Base-by-base conservation (phyloP, 2,888 invertebrate species). In the Ochropacha duplaris region DNA sequence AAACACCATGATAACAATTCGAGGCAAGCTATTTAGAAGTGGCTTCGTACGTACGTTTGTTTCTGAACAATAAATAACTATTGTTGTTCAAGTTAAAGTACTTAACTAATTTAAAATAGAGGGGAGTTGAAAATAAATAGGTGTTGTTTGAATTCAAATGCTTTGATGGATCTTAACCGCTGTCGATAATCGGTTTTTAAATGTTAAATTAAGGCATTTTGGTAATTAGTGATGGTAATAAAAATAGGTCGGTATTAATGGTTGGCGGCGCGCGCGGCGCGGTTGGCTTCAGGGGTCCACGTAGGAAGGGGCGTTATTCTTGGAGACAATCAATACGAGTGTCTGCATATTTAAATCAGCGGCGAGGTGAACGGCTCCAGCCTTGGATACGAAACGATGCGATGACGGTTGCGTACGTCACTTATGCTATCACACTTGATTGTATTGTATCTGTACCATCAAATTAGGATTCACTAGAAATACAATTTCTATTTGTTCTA, bases 281-380 rank as follows among this genome's bases (percentile, higher is more conserved):
- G 72, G 72, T 61, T 71, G 59, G 61, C 61, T 73, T 76, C 78
- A 76, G 78, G 72, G 76, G 75, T 81, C 71, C 68, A 76, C 73
- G 64, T 67, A 69, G 66, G 68, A 69, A 74, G 79, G 79, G 79
- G 78, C 74, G 86, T 86, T 91, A 91, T 92, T 92, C 90, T 90
- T 85, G 83, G 90, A 84, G 86, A 90, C 89, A 91, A 91, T 92
- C 92, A 82, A 92, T 91, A 91, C 84, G 60, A 66, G 68, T 79
- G 86, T 90, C 86, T 89, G 89, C 87, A 90, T 92, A 91, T 90
- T 91, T 90, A 90, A 90, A 88, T 86, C 83, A 81, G 76, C 78
- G 71, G 72, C 79, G 84, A 83, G 81, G 78, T 79, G 78, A 82
- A 83, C 74, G 81, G 75, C 72, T 81, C 58, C 57, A 62, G 56